Percentiles rank a stretch among this genome's conserved stretches.
Conservation (phyloP, 2,888 invertebrate genomes). For the Kryphioiulus occultus region DNA sequence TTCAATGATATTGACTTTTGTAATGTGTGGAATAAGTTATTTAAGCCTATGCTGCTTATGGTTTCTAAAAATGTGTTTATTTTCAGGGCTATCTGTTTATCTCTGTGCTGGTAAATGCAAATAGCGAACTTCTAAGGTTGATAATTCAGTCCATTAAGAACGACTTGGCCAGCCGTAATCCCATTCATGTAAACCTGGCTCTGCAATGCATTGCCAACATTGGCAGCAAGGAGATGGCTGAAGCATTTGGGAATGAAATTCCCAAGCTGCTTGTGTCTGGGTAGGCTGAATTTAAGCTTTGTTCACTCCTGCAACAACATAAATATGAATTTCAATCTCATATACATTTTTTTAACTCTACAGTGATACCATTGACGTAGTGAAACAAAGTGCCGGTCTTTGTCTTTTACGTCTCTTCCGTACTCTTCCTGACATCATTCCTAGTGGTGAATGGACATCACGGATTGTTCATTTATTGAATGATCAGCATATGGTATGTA, state of each 20-base stretch:
- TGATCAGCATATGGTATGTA: slow-evolving; percentile 87
- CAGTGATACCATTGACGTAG: slow-evolving; percentile 98
- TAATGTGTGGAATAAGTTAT: not conserved
- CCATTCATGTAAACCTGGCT: slow-evolving; percentile 97
- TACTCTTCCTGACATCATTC: slow-evolving; percentile 94
- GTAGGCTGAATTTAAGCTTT: slow-evolving; percentile 65
- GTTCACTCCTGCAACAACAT: not conserved
- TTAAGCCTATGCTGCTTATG: not conserved
- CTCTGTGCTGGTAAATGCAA: slow-evolving; percentile 98
- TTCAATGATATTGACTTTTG: too few relatives aligned
- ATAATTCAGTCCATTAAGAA: slow-evolving; percentile 99
- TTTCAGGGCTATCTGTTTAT: slow-evolving; percentile 97
- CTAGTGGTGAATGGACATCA: slow-evolving; percentile 98
- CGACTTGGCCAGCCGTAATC: slow-evolving; percentile 93
- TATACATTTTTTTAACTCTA: not conserved
- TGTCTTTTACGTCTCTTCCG: slow-evolving; percentile 93
- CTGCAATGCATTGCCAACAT: slow-evolving; percentile 99
- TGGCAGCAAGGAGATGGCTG: slow-evolving; percentile 99
- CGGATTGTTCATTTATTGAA: slow-evolving; percentile 97
- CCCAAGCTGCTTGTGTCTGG: slow-evolving; percentile 98
- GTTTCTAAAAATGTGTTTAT: slow-evolving; percentile 52
- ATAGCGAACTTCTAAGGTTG: slow-evolving; percentile 97
- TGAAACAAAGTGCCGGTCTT: slow-evolving; percentile 98
- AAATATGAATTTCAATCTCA: not conserved
- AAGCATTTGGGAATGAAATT: slow-evolving; percentile 97